These are phyloP conservation scores for Calephelis nemesis DNA, from an alignment of 1,140 invertebrate species.

Conservation along the genomic window DNA sequence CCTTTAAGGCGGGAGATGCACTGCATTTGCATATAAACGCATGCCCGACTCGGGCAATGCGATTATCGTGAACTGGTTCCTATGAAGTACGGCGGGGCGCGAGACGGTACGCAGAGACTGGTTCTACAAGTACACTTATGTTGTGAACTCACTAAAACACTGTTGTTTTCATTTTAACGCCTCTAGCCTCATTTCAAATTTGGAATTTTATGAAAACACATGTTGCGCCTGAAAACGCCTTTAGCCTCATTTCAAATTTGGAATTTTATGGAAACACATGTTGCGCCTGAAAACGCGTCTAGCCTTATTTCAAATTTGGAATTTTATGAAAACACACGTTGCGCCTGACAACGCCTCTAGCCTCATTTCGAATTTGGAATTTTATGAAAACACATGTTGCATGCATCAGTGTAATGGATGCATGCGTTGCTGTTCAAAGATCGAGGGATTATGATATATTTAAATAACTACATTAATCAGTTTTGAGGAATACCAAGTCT, in stretches of 20 bases:
- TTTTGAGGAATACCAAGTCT: too few species aligned
- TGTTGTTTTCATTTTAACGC: slow-evolving; percentile 13
- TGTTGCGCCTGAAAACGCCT: too few species aligned
- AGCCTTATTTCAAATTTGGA: neutral
- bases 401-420: too few species aligned
- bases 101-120: slow-evolving; percentile 42
- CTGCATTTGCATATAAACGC: slow-evolving; percentile 69
- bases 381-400: neutral
- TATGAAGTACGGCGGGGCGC: slow-evolving; percentile 30
- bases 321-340: neutral
- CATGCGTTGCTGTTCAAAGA: too few species aligned
- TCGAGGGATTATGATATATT: too few species aligned
- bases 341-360: neutral
- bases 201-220: neutral
- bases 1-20: slow-evolving; percentile 60
- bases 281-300: neutral
- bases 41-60: slow-evolving; percentile 36
- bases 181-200: neutral
- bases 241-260: too few species aligned
- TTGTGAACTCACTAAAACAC: slow-evolving; percentile 23
- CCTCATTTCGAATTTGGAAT: neutral
- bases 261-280: too few species aligned
- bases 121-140: slow-evolving; percentile 39
- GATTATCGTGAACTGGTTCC: slow-evolving; percentile 55
- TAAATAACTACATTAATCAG: too few species aligned